Conservation (phyloP, 2,797 vertebrate species). For the Cephalopachus bancanus region DNA sequence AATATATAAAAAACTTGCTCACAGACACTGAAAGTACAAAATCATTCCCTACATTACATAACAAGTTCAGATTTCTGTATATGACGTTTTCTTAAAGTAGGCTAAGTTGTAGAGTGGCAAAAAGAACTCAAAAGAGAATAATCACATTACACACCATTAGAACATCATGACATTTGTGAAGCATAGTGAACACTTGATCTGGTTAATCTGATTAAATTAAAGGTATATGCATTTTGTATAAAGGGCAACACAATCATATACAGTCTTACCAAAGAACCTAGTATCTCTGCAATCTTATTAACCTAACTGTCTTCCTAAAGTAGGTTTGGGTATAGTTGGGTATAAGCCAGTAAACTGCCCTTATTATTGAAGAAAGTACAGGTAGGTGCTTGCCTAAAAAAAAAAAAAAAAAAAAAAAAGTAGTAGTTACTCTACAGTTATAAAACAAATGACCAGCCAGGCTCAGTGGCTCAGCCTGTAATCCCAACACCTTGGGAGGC, state of each 20-base stretch:
- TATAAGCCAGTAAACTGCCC: constrained; percentile 36
- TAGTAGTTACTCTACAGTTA: neutral
- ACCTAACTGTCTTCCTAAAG: neutral
- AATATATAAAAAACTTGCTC: neutral
- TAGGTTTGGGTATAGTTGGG: neutral
- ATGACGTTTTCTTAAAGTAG: neutral
- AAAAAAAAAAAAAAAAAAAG: neutral
- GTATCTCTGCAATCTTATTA: neutral
- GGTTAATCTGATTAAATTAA: neutral
- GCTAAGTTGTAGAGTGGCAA: neutral
- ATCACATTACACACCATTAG: neutral
- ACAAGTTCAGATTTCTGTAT: neutral
- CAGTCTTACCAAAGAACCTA: neutral
- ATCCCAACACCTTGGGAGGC: too few relatives aligned
- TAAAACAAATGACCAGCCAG: neutral
- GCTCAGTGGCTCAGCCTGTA: too few relatives aligned
- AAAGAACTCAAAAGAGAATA: neutral
- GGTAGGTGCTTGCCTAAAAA: neutral
- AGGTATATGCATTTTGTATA: neutral
- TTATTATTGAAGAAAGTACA: constrained; percentile 33
- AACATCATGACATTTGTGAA: neutral
- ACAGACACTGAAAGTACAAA: neutral
- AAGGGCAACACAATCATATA: neutral
- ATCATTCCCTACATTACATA: neutral
- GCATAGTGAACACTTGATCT: neutral